Conservation (phyloP, 2,888 invertebrate species). For the Vanessa cardui region DNA sequence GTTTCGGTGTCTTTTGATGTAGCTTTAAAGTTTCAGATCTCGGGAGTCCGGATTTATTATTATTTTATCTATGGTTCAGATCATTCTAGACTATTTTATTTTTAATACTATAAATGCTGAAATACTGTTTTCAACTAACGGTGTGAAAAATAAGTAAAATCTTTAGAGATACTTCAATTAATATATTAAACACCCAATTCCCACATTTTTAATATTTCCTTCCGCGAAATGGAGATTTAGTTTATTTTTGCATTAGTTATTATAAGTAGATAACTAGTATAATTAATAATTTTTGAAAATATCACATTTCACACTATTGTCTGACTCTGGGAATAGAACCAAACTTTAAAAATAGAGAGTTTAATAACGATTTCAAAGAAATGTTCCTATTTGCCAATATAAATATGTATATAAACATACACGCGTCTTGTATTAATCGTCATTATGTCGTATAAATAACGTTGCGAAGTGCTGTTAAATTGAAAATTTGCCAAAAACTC, state of each 20-base stretch:
- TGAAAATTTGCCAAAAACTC: constrained; percentile 33
- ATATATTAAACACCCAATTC: background rate
- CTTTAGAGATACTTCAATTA: background rate
- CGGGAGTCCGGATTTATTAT: too few relatives aligned
- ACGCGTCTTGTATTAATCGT: constrained; percentile 20
- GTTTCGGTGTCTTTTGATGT: too few relatives aligned
- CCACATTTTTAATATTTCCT: too few relatives aligned
- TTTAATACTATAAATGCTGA: too few relatives aligned
- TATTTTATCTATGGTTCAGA: too few relatives aligned
- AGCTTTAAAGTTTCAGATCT: too few relatives aligned
- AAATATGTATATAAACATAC: constrained; percentile 10
- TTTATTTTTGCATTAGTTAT: too few relatives aligned
- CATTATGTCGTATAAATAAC: constrained; percentile 28
- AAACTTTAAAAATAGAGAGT: background rate
- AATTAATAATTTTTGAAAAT: background rate
- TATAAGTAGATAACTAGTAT: background rate
- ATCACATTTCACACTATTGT: background rate
- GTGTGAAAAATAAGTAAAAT: background rate
- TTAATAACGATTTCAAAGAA: background rate
- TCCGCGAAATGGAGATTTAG: too few relatives aligned
- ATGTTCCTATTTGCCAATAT: background rate
- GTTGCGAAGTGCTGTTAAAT: constrained; percentile 21
- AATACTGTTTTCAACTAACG: background rate
- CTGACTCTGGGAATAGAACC: background rate
- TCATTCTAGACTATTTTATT: too few relatives aligned